phyloP scores from a whole-genome alignment of 2,113 vertebrate genomes.

The Datnioides undecimradiatus region DNA sequence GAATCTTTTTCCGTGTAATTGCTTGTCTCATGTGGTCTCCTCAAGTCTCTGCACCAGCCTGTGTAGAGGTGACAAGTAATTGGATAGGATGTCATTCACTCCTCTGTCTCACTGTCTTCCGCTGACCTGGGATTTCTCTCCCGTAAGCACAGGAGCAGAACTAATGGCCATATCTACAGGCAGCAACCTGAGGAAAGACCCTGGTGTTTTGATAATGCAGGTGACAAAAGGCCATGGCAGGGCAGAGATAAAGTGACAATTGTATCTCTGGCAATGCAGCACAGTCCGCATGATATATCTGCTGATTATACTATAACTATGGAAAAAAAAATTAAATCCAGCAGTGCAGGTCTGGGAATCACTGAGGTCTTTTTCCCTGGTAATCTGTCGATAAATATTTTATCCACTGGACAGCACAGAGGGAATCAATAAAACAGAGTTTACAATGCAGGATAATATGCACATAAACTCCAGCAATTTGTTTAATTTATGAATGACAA shows the following conservation, averaged over 20 bases:
- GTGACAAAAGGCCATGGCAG: conserved; percentile 36
- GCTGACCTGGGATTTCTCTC: conserved; percentile 71
- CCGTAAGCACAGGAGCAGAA: conserved; percentile 65
- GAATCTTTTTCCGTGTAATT: conserved; percentile 73
- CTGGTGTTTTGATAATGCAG: conserved; percentile 65
- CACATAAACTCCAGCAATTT: background rate
- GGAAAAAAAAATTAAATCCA: background rate
- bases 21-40: conserved; percentile 75
- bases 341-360: background rate
- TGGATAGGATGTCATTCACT: conserved; percentile 79
- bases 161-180: conserved; percentile 74
- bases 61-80: conserved; percentile 76
- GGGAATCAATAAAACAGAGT: background rate
- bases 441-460: background rate
- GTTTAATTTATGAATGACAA: background rate
- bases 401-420: background rate
- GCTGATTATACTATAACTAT: conserved; percentile 22
- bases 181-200: conserved; percentile 65
- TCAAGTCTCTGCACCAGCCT: conserved; percentile 53
- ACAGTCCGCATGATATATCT: background rate
- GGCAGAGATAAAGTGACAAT: conserved; percentile 65
- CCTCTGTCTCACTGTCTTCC: conserved; percentile 58
- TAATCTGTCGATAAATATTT: background rate
- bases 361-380: background rate
- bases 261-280: conserved; percentile 23